Conservation (phyloP, 2,888 invertebrate genomes). For the Pegoplata infirma region DNA sequence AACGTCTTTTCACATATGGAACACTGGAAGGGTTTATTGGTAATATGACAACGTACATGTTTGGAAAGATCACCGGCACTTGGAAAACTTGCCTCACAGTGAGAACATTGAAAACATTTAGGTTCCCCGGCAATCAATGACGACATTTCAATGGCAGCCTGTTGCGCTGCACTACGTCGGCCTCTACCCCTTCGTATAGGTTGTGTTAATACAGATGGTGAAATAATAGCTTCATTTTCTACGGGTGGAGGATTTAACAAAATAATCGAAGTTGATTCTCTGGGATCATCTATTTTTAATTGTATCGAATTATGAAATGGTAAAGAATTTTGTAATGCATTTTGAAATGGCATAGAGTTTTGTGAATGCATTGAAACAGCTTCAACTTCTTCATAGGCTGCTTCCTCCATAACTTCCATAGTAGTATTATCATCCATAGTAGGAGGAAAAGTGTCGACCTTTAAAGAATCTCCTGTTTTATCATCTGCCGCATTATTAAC, state of each 20-base stretch:
- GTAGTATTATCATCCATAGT: conserved; percentile 33
- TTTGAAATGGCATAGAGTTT: too few species aligned
- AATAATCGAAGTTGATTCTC: conserved; percentile 73
- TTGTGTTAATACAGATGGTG: conserved; percentile 32
- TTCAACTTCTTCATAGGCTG: conserved; percentile 64
- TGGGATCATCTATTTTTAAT: conserved; percentile 67
- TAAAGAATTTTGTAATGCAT: too few species aligned
- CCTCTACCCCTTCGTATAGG: conserved; percentile 71
- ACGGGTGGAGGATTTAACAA: conserved; percentile 66
- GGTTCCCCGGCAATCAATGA: conserved; percentile 66
- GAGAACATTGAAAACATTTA: conserved; percentile 76
- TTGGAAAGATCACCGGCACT: conserved; percentile 78
- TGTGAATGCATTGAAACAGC: conserved; percentile 42
- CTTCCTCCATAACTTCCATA: conserved; percentile 54
- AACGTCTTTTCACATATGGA: conserved; percentile 77
- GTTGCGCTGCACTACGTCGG: conserved; percentile 68
- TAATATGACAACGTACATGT: conserved; percentile 77
- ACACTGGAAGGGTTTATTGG: conserved; percentile 78
- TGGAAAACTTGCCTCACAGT: conserved; percentile 76
- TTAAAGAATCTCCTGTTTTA: conserved; percentile 44
- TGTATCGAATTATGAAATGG: conserved; percentile 58
- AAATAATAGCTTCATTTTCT: neutral
- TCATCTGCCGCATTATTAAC: conserved; percentile 65
- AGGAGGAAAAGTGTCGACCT: neutral
- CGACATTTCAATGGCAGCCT: conserved; percentile 66